These are phyloP conservation scores for Cotesia vestalis DNA, from an alignment of 1,140 invertebrate genomes.

Conservation along the genomic window DNA sequence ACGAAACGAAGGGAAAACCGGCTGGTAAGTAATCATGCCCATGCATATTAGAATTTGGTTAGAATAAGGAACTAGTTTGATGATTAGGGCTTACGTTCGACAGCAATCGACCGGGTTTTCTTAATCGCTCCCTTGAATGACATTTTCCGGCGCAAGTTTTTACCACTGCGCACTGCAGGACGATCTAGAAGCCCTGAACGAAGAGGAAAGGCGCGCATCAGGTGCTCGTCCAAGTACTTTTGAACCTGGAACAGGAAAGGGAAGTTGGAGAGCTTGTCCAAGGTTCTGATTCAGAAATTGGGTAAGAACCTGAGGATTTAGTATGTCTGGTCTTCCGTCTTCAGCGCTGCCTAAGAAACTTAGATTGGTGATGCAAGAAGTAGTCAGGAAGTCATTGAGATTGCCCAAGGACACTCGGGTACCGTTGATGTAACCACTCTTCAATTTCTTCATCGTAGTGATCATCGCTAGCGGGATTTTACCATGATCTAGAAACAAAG, in stretches of 20 bases:
- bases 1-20: slow-evolving; percentile 45
- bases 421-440: slow-evolving; percentile 98
- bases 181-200: slow-evolving; percentile 73
- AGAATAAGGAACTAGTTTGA: not conserved
- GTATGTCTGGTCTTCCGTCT: slow-evolving; percentile 84
- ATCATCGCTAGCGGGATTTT: slow-evolving; percentile 93
- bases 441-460: slow-evolving; percentile 97
- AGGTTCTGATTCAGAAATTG: too few species aligned
- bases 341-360: slow-evolving; percentile 93
- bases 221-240: slow-evolving; percentile 86
- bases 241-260: slow-evolving; percentile 71
- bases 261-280: too few species aligned
- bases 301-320: slow-evolving; percentile 59
- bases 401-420: slow-evolving; percentile 93
- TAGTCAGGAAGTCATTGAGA: slow-evolving; percentile 91
- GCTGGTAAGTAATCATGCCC: slow-evolving; percentile 42
- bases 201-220: slow-evolving; percentile 81
- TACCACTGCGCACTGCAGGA: slow-evolving; percentile 63
- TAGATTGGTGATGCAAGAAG: slow-evolving; percentile 94
- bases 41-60: too few species aligned
- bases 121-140: slow-evolving; percentile 87
- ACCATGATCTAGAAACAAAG: slow-evolving; percentile 78
- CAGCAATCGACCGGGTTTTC: slow-evolving; percentile 86
- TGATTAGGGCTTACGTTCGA: slow-evolving; percentile 75
- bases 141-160: slow-evolving; percentile 75